Percentiles rank a stretch among this genome's conserved stretches.
phyloP scores from a whole-genome alignment of 1,140 invertebrate genomes.

The Hycleus phaleratus region DNA sequence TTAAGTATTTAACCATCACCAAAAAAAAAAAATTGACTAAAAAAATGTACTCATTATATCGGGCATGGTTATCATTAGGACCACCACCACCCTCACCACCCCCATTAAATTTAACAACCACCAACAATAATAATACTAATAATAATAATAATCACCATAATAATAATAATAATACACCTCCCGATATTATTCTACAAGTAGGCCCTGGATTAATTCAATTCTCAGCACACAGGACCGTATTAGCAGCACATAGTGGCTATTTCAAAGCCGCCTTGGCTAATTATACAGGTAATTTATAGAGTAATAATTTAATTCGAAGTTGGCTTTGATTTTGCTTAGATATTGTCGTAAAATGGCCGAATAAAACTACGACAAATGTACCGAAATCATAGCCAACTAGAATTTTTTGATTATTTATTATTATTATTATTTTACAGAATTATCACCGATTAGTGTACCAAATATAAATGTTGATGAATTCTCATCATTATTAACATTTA shows the following conservation, averaged over 20 bases:
- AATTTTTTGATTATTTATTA: background rate
- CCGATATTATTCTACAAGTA: constrained; percentile 57
- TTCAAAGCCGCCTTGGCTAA: constrained; percentile 48
- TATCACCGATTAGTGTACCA: constrained; percentile 43
- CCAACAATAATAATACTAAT: constrained; percentile 31
- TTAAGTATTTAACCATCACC: background rate
- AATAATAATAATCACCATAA: constrained; percentile 11
- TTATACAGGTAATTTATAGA: constrained; percentile 27
- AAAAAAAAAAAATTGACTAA: background rate
- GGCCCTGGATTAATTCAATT: constrained; percentile 57
- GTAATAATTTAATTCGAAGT: constrained; percentile 48
- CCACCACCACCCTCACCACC: constrained; percentile 32
- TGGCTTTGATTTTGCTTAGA: background rate
- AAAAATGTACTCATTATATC: constrained; percentile 56
- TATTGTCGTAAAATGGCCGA: too few relatives aligned
- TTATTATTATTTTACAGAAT: constrained; percentile 21
- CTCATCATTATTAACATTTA: constrained; percentile 62
- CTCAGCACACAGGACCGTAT: constrained; percentile 56
- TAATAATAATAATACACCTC: constrained; percentile 39
- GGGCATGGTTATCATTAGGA: constrained; percentile 49
- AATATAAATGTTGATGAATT: constrained; percentile 61
- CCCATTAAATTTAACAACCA: constrained; percentile 33
- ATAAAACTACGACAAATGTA: too few relatives aligned
- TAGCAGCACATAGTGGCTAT: constrained; percentile 67
- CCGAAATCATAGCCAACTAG: constrained; percentile 32